A percentile compares a stretch with the other conserved stretches of the same genome.
These are phyloP conservation scores for Tenthredo distinguenda DNA, from an alignment of 2,888 invertebrate species.

Conservation along the genomic window DNA sequence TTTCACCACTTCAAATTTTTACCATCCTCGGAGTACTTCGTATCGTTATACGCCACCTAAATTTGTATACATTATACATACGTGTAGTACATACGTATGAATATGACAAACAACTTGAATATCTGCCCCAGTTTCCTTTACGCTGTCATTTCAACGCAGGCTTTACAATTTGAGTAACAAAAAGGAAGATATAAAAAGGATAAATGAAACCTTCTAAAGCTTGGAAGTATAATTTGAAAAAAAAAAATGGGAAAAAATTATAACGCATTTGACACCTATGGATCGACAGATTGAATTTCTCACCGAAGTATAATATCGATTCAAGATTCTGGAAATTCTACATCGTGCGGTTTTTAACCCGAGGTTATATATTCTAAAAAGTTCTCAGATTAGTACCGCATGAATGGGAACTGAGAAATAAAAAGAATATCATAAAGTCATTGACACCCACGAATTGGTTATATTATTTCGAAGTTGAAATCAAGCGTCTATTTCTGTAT, in stretches of 20 bases:
- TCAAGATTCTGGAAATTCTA: background rate
- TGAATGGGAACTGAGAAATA: background rate
- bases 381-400: background rate
- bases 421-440: background rate
- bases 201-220: background rate
- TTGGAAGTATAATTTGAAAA: background rate
- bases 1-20: background rate
- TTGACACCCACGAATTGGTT: background rate
- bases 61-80: background rate
- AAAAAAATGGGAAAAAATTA: background rate
- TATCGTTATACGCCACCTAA: background rate
- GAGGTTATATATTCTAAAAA: background rate
- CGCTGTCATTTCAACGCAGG: background rate
- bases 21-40: background rate
- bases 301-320: background rate
- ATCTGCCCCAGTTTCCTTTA: background rate
- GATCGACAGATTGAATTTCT: background rate
- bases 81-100: background rate
- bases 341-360: background rate
- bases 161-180: background rate
- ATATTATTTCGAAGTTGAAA: background rate
- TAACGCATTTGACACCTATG: too few species aligned
- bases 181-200: background rate
- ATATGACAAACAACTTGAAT: conserved; percentile 20
- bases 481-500: background rate